Percentiles rank a stretch among this genome's conserved stretches.
Evolutionary conservation across 2,888 invertebrate genomes (phyloP).

Genomic region (Epicampocera succincta): DNA sequence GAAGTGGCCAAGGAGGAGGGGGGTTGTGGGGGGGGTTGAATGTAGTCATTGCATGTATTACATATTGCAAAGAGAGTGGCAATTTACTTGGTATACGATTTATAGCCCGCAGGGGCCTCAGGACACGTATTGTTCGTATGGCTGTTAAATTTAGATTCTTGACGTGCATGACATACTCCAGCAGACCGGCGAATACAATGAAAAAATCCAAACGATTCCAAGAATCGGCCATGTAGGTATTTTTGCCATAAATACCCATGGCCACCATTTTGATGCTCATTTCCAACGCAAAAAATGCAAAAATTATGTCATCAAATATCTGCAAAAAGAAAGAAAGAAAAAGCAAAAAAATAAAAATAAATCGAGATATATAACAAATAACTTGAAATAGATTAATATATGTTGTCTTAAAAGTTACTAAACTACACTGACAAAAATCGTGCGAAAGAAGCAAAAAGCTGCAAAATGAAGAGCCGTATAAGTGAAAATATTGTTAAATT

Average conservation of each 20-base stretch:
- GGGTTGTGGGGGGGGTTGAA: no score
- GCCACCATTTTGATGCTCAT: slow-evolving; percentile 99
- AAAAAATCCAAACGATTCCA: slow-evolving; percentile 99
- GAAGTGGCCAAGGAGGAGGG: neutral
- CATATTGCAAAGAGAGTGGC: no score
- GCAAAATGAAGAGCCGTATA: no score
- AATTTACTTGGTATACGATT: slow-evolving; percentile 99
- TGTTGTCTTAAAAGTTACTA: no score
- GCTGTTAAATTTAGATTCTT: slow-evolving; percentile 99
- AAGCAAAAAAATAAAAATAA: neutral
- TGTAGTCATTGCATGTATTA: no score
- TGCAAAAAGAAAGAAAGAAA: slow-evolving; percentile 81
- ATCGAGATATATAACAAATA: neutral
- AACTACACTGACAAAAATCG: no score
- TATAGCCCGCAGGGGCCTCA: slow-evolving; percentile 98
- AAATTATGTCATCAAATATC: slow-evolving; percentile 99
- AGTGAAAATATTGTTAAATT: no score
- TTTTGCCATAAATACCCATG: slow-evolving; percentile 97
- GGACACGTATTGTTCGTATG: slow-evolving; percentile 97
- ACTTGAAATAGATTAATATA: no score
- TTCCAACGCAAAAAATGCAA: slow-evolving; percentile 98
- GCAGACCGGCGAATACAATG: slow-evolving; percentile 96
- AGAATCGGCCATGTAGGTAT: slow-evolving; percentile 97
- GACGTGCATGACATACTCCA: slow-evolving; percentile 95
- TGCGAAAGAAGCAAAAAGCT: no score